phyloP scores from a whole-genome alignment of 2,888 invertebrate genomes.

The Gisinianus flammeolus region DNA sequence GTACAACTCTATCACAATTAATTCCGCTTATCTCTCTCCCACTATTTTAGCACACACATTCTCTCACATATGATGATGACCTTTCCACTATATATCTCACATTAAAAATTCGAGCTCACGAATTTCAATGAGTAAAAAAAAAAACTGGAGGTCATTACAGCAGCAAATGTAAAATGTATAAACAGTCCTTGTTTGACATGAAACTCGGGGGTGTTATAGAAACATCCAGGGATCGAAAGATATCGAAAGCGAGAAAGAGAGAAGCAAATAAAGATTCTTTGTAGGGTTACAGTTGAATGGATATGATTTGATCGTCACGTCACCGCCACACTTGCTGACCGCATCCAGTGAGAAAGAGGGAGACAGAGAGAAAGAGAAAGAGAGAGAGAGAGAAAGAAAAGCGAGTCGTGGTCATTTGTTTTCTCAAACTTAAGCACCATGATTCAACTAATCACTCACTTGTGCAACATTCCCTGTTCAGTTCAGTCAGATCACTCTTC shows the following conservation, averaged over 20 bases:
- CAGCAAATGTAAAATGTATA: no score
- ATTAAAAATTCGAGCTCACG: no score
- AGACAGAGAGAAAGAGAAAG: slow-evolving; percentile 1
- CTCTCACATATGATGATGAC: no score
- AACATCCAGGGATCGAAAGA: no score
- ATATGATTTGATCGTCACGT: background rate
- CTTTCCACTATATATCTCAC: no score
- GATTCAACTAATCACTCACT: background rate
- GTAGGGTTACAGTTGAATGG: background rate
- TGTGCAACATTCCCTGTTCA: background rate
- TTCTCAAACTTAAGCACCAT: background rate
- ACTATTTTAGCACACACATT: no score
- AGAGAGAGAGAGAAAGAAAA: background rate
- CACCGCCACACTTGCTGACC: background rate
- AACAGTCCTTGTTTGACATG: no score
- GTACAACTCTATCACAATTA: no score
- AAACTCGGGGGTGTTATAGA: no score
- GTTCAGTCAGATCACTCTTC: background rate
- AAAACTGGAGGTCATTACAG: no score
- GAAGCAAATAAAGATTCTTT: background rate
- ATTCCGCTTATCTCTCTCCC: no score
- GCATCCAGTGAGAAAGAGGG: background rate
- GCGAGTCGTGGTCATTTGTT: background rate
- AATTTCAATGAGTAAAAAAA: no score
- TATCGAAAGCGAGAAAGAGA: background rate